These are phyloP conservation scores for Metaphire vulgaris DNA, from an alignment of 1,140 invertebrate species.

Conservation along the genomic window DNA sequence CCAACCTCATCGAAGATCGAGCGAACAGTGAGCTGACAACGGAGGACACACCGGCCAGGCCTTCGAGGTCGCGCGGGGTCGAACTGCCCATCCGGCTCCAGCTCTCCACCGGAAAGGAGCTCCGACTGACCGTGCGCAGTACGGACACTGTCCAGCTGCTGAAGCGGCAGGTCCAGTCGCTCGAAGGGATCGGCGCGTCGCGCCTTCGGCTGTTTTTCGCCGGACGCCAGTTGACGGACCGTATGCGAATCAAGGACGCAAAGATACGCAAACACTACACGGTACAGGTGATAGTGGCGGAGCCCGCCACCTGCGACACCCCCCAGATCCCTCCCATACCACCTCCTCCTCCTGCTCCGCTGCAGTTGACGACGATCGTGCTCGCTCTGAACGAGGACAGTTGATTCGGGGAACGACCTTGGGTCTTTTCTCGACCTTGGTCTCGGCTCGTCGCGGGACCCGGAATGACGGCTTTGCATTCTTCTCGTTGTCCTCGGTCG, in stretches of 20 bases:
- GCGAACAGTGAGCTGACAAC: slow-evolving; percentile 45
- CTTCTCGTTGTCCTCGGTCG: too few relatives aligned
- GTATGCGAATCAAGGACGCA: slow-evolving; percentile 78
- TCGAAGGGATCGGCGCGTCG: slow-evolving; percentile 73
- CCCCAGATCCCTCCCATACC: background rate
- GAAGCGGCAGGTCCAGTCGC: slow-evolving; percentile 80
- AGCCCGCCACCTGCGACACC: background rate
- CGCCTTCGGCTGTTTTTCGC: slow-evolving; percentile 89
- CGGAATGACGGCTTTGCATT: too few relatives aligned
- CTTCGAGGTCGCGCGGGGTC: slow-evolving; percentile 60
- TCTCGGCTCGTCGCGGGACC: too few relatives aligned
- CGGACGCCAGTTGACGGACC: slow-evolving; percentile 82
- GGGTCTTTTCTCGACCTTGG: too few relatives aligned
- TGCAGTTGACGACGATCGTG: background rate
- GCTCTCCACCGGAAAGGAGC: slow-evolving; percentile 76
- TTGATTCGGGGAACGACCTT: too few relatives aligned
- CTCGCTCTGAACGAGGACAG: background rate
- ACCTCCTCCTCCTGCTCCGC: background rate
- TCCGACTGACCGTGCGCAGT: slow-evolving; percentile 75
- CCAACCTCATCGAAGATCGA: slow-evolving; percentile 74
- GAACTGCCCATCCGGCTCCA: slow-evolving; percentile 76
- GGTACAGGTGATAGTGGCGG: slow-evolving; percentile 67
- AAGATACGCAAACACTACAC: slow-evolving; percentile 81
- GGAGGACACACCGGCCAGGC: slow-evolving; percentile 50
- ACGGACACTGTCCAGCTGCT: slow-evolving; percentile 72